These are phyloP conservation scores for Sanderia malayensis DNA, from an alignment of 30 jellyfish, hydroid and myxozoan species.

Conservation along the genomic window DNA sequence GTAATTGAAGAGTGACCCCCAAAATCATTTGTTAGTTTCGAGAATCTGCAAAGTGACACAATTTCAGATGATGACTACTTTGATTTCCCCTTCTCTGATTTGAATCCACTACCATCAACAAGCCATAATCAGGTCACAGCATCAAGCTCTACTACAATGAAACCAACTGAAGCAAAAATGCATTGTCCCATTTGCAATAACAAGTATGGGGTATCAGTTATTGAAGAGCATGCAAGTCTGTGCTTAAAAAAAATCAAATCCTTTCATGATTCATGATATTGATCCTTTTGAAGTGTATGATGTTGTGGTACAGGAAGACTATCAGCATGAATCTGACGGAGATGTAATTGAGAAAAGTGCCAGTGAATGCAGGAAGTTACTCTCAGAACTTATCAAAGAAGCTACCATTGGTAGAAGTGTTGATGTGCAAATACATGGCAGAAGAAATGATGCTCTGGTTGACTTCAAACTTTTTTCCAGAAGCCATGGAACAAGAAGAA, in stretches of 20 bases:
- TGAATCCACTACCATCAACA: constrained; percentile 2
- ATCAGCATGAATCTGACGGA: background rate
- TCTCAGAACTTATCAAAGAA: background rate
- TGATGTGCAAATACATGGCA: background rate
- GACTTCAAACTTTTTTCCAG: background rate
- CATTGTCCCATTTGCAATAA: constrained; percentile 3
- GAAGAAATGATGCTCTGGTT: constrained; percentile 5
- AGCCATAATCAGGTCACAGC: background rate
- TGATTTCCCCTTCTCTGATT: background rate
- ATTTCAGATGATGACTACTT: constrained; percentile 7
- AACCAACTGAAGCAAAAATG: constrained; percentile 1
- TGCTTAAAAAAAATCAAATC: constrained; percentile 1
- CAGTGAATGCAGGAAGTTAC: constrained; percentile 1
- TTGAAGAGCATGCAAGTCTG: constrained; percentile 13
- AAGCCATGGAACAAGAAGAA: constrained; percentile 14
- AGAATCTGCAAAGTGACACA: background rate
- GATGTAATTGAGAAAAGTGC: constrained; percentile 6
- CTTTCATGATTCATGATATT: constrained; percentile 1
- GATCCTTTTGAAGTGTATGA: background rate
- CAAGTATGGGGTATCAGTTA: constrained; percentile 1
- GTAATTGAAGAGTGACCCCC: no score
- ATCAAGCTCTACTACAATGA: background rate
- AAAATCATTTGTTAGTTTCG: background rate
- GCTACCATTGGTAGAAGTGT: background rate
- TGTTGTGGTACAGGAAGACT: background rate